These are phyloP conservation scores for Malurus cyaneus DNA, from an alignment of 2,113 vertebrate species.

Conservation along the genomic window DNA sequence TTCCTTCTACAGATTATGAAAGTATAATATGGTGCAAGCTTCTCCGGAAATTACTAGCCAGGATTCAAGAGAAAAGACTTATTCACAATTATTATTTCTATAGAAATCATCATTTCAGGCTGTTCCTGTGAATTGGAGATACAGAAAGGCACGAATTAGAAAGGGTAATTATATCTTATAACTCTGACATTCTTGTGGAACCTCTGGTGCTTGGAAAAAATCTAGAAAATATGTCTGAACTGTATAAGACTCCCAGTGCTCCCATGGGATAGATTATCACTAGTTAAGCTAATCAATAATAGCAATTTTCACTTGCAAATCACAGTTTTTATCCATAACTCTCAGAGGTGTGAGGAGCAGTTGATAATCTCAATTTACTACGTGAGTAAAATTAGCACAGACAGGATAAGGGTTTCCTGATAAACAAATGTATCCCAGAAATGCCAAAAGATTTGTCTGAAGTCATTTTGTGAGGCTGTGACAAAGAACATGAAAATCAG, in stretches of 20 bases:
- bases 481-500: neutral
- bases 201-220: neutral
- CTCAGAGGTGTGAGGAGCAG: neutral
- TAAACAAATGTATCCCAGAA: neutral
- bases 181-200: neutral
- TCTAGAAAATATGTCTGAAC: neutral
- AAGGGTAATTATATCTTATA: neutral
- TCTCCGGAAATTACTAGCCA: neutral
- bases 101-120: neutral
- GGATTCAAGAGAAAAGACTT: neutral
- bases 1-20: neutral
- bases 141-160: neutral
- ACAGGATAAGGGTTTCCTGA: neutral
- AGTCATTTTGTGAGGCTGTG: neutral
- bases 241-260: neutral
- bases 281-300: neutral
- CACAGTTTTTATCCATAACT: neutral
- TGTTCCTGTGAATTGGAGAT: neutral
- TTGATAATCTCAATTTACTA: neutral
- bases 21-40: neutral
- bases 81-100: neutral
- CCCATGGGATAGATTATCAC: neutral
- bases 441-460: neutral
- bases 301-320: neutral
- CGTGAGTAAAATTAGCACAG: neutral